Percentiles rank a stretch among this genome's conserved stretches.
phyloP scores from a whole-genome alignment of 1,140 invertebrate genomes.

The Trichonephila inaurata region DNA sequence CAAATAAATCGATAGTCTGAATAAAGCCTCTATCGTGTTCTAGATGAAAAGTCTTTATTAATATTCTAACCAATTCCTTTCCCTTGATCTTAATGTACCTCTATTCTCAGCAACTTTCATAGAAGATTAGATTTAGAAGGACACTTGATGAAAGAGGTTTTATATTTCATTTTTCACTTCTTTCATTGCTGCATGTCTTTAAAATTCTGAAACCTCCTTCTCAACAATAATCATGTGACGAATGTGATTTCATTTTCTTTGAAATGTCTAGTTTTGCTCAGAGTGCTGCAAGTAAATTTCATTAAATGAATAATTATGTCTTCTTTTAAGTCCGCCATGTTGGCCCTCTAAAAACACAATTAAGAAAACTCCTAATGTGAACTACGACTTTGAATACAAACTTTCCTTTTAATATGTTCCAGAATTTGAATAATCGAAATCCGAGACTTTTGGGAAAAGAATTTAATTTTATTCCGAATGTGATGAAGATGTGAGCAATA shows the following conservation, averaged over 20 bases:
- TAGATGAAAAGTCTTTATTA: conserved; percentile 29
- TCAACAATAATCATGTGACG: conserved; percentile 2
- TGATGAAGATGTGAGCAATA: background rate
- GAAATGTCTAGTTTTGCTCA: background rate
- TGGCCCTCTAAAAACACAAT: conserved; percentile 10
- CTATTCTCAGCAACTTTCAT: background rate
- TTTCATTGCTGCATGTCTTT: background rate
- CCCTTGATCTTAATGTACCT: conserved; percentile 34
- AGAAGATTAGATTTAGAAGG: conserved; percentile 23
- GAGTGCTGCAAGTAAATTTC: background rate
- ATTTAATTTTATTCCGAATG: conserved; percentile 1
- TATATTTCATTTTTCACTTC: background rate
- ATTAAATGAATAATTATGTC: conserved; percentile 6
- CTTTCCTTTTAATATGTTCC: conserved; percentile 23
- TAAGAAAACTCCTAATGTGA: background rate
- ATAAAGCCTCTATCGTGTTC: background rate
- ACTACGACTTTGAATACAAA: background rate
- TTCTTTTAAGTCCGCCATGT: conserved; percentile 5
- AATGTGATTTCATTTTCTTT: background rate
- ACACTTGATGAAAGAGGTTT: conserved; percentile 22
- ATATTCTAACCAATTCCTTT: conserved; percentile 37
- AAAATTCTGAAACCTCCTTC: background rate
- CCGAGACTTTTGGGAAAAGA: background rate
- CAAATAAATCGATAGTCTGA: background rate
- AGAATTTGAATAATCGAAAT: conserved; percentile 5